Evolutionary conservation across 2,113 vertebrate species (phyloP).

Genomic region (Drymodes brunneopygia): DNA sequence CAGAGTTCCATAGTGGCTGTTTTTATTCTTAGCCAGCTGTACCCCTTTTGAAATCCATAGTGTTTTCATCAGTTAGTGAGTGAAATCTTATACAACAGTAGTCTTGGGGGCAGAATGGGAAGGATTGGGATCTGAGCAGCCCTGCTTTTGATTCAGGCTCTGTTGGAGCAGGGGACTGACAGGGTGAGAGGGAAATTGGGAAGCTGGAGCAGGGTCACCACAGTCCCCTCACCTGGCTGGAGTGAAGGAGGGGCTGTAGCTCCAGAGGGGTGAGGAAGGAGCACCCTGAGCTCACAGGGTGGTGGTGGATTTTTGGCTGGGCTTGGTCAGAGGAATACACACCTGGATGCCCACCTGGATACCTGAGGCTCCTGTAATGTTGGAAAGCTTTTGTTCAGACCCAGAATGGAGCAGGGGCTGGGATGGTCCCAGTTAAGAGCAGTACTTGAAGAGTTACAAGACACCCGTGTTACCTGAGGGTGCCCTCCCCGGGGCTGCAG

Average conservation of each 20-base stretch:
- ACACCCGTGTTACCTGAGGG: background rate
- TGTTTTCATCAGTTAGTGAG: background rate
- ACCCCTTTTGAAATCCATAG: background rate
- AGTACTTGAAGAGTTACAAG: background rate
- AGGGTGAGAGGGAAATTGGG: background rate
- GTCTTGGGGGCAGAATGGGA: background rate
- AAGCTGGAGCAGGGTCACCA: background rate
- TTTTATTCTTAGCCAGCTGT: background rate
- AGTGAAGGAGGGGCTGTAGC: background rate
- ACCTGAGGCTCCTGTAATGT: fast-evolving
- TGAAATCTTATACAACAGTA: background rate
- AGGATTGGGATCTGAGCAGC: background rate
- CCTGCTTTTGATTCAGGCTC: background rate
- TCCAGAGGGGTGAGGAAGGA: background rate
- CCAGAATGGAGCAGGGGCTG: background rate
- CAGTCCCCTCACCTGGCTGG: no score
- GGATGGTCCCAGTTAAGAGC: background rate
- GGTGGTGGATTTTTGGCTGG: background rate
- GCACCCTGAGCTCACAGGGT: background rate
- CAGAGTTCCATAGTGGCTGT: background rate
- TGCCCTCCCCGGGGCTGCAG: fast-evolving
- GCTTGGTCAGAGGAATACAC: background rate
- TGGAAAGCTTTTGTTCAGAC: background rate
- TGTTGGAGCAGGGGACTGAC: background rate
- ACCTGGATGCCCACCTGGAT: background rate